Base-by-base conservation (phyloP, 2,113 vertebrate genomes). In the Myiopsitta monachus region DNA sequence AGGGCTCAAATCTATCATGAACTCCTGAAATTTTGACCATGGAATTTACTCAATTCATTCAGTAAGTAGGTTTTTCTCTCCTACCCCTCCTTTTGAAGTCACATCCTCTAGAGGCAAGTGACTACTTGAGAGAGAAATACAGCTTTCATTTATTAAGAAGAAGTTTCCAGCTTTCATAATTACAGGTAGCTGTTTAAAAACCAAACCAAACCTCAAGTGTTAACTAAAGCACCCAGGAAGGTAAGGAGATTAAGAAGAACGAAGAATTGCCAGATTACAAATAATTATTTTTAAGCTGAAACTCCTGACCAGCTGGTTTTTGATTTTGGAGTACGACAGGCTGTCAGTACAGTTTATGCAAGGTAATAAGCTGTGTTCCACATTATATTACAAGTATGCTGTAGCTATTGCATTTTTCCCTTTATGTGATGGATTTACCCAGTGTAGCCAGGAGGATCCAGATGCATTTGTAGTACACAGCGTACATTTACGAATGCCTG, bases 381-480 rank as follows among this genome's bases (percentile, higher is more conserved):
- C 14, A 9, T 46, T 41, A 7, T 30, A 26, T 46, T 69, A 16
- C 16, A 59, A 4, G 7, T 61, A 18, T 6, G 18, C 19, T 36
- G 36, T 18, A 69, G 49, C 28, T 27, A 39, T 3, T 67, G 57
- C 33, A 6, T 51, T 84, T 79, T 74, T 10, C 23, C 22, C 39
- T 79, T 72, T 36, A 36, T 12, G 36, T 44, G 11, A 36, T 14
- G n/a, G 19, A 38, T 54, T 31, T 49, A 36, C 14, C 26, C 49
- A 27, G 27, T 24, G 19, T 24, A 41, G 44, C 14, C 31, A 61
- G 72, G 23, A 67, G 15, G 36, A 30, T 54, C 10, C 18, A 18
- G 57, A 31, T 52, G 26, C 7, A 1, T 9, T 18, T 0, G 1
- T 46, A 23, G 27, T 24, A 22, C 28, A 30, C 7, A 47, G n/a